A percentile compares a stretch with the other conserved stretches of the same genome.
Conservation (phyloP, 35 echinoderm and acorn worm genomes). For the Anneissia japonica region DNA sequence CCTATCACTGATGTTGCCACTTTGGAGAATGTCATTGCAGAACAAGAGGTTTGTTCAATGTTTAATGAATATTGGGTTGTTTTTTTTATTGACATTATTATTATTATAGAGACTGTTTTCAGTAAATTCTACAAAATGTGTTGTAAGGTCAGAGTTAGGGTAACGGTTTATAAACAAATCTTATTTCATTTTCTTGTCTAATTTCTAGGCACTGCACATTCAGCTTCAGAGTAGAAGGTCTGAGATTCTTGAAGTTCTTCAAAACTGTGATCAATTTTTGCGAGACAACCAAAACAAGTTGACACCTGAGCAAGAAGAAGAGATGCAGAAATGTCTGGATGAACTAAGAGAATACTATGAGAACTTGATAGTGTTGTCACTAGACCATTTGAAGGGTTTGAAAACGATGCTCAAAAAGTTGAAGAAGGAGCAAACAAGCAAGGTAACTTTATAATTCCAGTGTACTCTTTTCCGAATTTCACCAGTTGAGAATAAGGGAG, state of each 20-base stretch:
- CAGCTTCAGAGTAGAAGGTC: conserved; percentile 54
- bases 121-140: too few species aligned
- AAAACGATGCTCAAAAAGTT: conserved; percentile 57
- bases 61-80: too few species aligned
- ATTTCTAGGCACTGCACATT: conserved; percentile 63
- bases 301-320: conserved; percentile 58
- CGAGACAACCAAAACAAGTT: conserved; percentile 82
- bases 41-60: conserved; percentile 98
- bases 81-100: too few species aligned
- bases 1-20: conserved; percentile 50
- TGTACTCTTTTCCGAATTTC: too few species aligned
- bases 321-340: conserved; percentile 70
- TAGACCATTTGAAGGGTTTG: conserved; percentile 60
- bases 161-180: too few species aligned
- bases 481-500: too few species aligned
- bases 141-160: too few species aligned
- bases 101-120: too few species aligned
- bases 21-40: conserved; percentile 59
- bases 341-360: conserved; percentile 94
- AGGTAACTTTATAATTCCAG: too few species aligned
- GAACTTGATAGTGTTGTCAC: conserved; percentile 71
- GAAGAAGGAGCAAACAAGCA: conserved; percentile 54
- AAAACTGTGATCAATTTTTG: conserved; percentile 80
- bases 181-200: neutral
- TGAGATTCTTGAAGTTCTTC: conserved; percentile 65